Base-by-base conservation (phyloP, 2,888 invertebrate species). In the Hemistola chrysoprasaria region DNA sequence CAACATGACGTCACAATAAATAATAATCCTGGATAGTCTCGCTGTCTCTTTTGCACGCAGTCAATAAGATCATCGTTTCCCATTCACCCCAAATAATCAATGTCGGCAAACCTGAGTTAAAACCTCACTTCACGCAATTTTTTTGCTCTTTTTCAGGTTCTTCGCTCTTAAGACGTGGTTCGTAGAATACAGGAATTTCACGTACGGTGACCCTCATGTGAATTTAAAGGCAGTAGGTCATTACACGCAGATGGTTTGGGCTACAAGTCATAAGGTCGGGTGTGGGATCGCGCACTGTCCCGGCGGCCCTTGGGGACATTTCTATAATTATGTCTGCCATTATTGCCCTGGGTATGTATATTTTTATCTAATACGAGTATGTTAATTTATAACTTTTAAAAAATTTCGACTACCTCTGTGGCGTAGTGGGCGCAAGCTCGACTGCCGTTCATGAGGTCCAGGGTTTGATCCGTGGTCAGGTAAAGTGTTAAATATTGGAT, bases 161-260 rank as follows among this genome's bases (percentile, higher is more conserved):
- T 95, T 95, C 71, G 95, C 94, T 0, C 87, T 95, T 32, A 93
- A 94, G 71, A 92, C 92, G 2, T 95, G 95, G 95, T 95, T 92
- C 72, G 72, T 93, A 38, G 95, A 95, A 74, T 92, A 93, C 62
- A 86, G 91, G 53, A 92, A 93, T 58, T 95, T 95, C 65, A 93
- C 92, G 0, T 95, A 93, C 64, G 95, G 93, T 0, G 78, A 90
- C 16, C 81, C 87, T 0, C 65, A 78, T 31, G 92, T 92, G 61
- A 88, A 93, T 60, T 65, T 94, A 1, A 86, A 88, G 47, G 87
- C 90, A 7, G 90, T 94, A 10, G 95, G 95, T 0, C 95, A 95
- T 78, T 95, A 95, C 72, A 95, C 95, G 0, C 95, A 95, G 78
- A 92, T 95, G 92, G 94, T 94, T 11, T 95, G 95, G 95, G 94